Conservation (phyloP, 2,888 invertebrate species). For the Megamerina dolium region DNA sequence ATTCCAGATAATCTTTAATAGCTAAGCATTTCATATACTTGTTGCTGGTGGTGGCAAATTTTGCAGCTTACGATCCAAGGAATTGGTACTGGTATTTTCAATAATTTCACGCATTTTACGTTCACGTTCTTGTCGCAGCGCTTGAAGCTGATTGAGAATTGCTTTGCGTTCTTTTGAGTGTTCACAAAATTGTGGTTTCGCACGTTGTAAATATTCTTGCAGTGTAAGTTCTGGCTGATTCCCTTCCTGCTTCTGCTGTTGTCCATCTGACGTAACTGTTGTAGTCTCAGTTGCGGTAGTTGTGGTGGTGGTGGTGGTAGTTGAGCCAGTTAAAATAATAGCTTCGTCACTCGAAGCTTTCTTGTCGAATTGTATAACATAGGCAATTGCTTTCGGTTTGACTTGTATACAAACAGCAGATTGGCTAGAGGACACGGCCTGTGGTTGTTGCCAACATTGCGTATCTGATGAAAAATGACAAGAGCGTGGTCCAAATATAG, state of each 20-base stretch:
- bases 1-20: background rate
- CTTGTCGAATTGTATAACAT: slow-evolving; percentile 38
- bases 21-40: slow-evolving; percentile 30
- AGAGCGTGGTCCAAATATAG: slow-evolving; percentile 24
- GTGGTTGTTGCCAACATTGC: background rate
- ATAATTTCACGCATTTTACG: slow-evolving; percentile 38
- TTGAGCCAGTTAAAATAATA: too few relatives aligned
- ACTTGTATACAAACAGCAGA: slow-evolving; percentile 31
- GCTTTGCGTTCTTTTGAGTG: slow-evolving; percentile 48
- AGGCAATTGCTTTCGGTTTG: slow-evolving; percentile 40
- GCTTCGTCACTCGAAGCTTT: background rate
- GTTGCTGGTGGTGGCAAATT: slow-evolving; percentile 46
- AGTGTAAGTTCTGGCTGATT: slow-evolving; percentile 48
- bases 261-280: background rate
- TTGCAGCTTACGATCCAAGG: slow-evolving; percentile 35
- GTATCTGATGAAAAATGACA: background rate
- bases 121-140: slow-evolving; percentile 36
- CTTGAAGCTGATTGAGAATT: slow-evolving; percentile 40
- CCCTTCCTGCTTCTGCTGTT: too few relatives aligned
- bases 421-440: slow-evolving; percentile 13
- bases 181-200: slow-evolving; percentile 65
- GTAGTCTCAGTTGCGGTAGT: background rate
- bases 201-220: slow-evolving; percentile 64
- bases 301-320: background rate
- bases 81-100: slow-evolving; percentile 32